These are phyloP conservation scores for Heliconius melpomene DNA, from an alignment of 1,140 invertebrate genomes.

Conservation along the genomic window DNA sequence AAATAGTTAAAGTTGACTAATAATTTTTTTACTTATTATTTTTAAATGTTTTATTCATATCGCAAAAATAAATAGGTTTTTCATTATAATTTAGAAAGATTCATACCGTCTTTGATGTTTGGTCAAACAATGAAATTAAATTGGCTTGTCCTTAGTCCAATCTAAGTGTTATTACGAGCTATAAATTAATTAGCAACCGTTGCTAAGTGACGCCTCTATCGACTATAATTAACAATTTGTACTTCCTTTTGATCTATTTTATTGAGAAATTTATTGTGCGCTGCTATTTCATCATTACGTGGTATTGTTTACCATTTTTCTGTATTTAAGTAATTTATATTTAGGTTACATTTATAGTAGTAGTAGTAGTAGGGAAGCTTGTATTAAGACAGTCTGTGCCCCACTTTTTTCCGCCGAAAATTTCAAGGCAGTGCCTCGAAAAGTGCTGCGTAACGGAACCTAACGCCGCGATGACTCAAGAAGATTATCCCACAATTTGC, in stretches of 20 bases:
- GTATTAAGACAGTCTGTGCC: too few relatives aligned
- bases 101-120: slow-evolving; percentile 21
- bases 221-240: slow-evolving; percentile 13
- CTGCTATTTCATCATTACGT: background rate
- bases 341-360: too few relatives aligned
- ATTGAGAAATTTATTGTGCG: slow-evolving; percentile 1
- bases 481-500: too few relatives aligned
- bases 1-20: background rate
- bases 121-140: slow-evolving; percentile 31
- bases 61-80: background rate
- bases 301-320: too few relatives aligned
- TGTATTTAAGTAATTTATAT: too few relatives aligned
- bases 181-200: slow-evolving; percentile 25
- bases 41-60: background rate
- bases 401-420: too few relatives aligned
- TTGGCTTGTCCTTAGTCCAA: slow-evolving; percentile 24
- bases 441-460: too few relatives aligned
- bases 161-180: slow-evolving; percentile 20
- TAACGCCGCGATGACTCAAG: too few relatives aligned
- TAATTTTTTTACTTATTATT: too few relatives aligned
- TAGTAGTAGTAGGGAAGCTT: too few relatives aligned
- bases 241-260: slow-evolving; percentile 3
- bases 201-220: background rate
- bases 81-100: slow-evolving; percentile 21
- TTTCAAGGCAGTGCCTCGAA: too few relatives aligned